Base-by-base conservation (phyloP, 1,140 invertebrate genomes). In the Penaeus japonicus region DNA sequence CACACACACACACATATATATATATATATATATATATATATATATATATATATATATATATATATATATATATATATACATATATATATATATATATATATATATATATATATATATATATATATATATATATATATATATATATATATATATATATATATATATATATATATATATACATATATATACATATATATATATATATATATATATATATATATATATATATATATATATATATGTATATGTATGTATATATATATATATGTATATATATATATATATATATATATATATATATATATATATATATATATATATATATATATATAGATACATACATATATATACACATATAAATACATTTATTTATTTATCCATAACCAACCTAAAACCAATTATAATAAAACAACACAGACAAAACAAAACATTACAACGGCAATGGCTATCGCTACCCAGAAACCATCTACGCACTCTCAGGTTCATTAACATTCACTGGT, bases 201-300 rank as follows among this genome's bases (percentile, higher is more conserved):
- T 30, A 73, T 30, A 73, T 73, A 73, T 73, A 73, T 73, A 73
- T 73, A 73, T 73, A 30, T 30, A 30, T 73, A 30, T 30, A 30
- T 73, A 30, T 73, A 30, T 73, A 30, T 73, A 73, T 73, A 73
- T 73, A 73, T 73, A 73, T 73, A 73, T 73, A 73, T 73, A 73
- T 73, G 27, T 73, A 73, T 73, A 73, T 73, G 30, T 73, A 73
- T 73, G 30, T 73, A 73, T 73, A 73, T 73, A 73, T 73, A 73
- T 73, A 73, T 73, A 73, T 73, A 73, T 73, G 30, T 73, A 73
- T 73, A 73, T 73, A 73, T 27, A 73, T 24, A 70, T 70, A 70
- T 20, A 70, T 70, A 24, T 70, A 70, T 70, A 24, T 47, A 47
- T 47, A 7, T 12, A 12, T 12, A 15, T 47, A 47, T 47, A 47